Percentiles rank a stretch among this genome's conserved stretches.
These are phyloP conservation scores for Drosophila littoralis DNA, from an alignment of 1,140 invertebrate genomes.

Conservation along the genomic window DNA sequence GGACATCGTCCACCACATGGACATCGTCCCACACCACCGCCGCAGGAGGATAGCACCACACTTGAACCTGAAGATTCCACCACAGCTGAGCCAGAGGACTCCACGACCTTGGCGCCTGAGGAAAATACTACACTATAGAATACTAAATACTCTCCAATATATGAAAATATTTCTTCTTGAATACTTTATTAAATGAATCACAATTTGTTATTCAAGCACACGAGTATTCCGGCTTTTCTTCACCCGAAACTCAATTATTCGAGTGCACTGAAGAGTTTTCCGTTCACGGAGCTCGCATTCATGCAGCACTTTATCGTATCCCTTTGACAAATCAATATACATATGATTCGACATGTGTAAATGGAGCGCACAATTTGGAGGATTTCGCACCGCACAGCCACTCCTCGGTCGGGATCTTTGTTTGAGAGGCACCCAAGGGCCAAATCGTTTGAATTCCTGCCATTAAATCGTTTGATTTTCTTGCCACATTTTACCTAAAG, in stretches of 20 bases:
- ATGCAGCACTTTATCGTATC: constrained; percentile 65
- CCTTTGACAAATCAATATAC: constrained; percentile 80
- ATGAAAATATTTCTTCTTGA: constrained; percentile 2
- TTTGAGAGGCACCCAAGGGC: constrained; percentile 39
- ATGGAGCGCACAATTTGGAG: too few relatives aligned
- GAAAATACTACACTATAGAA: background rate
- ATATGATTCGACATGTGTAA: constrained; percentile 46
- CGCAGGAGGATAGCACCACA: constrained; percentile 17
- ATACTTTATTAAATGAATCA: constrained; percentile 6
- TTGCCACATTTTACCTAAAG: constrained; percentile 12
- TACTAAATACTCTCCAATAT: background rate
- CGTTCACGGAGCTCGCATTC: constrained; percentile 46
- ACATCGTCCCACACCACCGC: constrained; percentile 9
- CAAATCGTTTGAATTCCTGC: constrained; percentile 74
- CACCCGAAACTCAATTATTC: constrained; percentile 35
- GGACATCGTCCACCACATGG: background rate
- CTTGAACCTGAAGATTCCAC: constrained; percentile 29
- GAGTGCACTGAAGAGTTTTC: constrained; percentile 34
- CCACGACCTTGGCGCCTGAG: constrained; percentile 9
- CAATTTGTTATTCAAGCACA: constrained; percentile 7
- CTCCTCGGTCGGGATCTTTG: constrained; percentile 15
- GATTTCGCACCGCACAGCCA: constrained; percentile 17
- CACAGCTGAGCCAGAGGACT: constrained; percentile 13
- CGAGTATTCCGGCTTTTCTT: constrained; percentile 3
- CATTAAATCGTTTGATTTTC: constrained; percentile 75